Conservation (phyloP, 2,888 invertebrate species). For the Gastracanthus pulcherrimus region DNA sequence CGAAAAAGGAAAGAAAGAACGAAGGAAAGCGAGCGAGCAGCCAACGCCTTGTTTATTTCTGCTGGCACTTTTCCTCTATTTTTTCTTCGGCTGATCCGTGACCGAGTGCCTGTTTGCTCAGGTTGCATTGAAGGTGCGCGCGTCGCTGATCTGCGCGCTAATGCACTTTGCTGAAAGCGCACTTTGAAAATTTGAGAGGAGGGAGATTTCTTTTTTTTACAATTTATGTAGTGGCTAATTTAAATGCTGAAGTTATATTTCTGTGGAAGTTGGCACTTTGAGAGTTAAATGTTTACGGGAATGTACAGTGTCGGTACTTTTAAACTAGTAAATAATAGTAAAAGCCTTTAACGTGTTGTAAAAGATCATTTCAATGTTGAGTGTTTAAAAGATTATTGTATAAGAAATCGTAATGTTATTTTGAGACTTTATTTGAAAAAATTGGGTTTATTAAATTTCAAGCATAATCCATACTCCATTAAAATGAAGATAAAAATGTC, state of each 20-base stretch:
- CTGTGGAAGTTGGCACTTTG: too few species aligned
- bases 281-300: not conserved
- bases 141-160: slow-evolving; percentile 9
- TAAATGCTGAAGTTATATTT: not conserved
- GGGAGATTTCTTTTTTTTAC: not conserved
- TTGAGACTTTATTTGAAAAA: too few species aligned
- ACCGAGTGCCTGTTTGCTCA: slow-evolving; percentile 29
- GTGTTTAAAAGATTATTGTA: not conserved
- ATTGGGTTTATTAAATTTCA: too few species aligned
- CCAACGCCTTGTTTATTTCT: slow-evolving; percentile 7
- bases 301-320: not conserved
- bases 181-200: not conserved
- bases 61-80: slow-evolving; percentile 6
- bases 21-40: not conserved
- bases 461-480: too few species aligned
- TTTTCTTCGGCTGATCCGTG: slow-evolving; percentile 23
- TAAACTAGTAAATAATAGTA: too few species aligned
- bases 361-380: too few species aligned
- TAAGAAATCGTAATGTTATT: not conserved
- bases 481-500: not conserved
- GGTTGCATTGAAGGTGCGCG: not conserved
- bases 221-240: not conserved
- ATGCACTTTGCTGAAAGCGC: slow-evolving; percentile 31
- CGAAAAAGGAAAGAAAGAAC: not conserved
- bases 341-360: too few species aligned